phyloP scores from a whole-genome alignment of 2,113 vertebrate species.

The Willisornis vidua region DNA sequence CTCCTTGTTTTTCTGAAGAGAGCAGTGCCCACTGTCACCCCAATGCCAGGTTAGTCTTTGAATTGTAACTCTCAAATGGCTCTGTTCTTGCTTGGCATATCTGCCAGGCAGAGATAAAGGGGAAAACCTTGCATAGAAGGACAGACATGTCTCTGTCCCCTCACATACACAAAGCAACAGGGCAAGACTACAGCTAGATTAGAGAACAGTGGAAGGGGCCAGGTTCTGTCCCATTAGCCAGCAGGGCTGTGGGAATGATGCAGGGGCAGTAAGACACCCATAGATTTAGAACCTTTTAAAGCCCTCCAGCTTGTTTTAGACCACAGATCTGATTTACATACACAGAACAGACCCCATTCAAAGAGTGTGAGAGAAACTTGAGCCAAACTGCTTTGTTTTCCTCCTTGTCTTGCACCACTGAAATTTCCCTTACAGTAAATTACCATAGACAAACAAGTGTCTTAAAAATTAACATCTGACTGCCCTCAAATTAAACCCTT shows the following conservation, averaged over 20 bases:
- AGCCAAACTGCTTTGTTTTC: slow-evolving; percentile 30
- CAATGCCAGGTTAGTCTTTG: background rate
- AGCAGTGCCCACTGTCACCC: background rate
- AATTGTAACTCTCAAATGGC: background rate
- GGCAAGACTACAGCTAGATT: background rate
- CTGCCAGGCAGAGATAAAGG: background rate
- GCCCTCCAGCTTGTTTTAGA: background rate
- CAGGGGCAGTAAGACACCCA: background rate
- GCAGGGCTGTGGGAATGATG: slow-evolving; percentile 1
- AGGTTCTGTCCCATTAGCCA: background rate
- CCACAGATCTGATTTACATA: background rate
- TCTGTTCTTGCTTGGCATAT: background rate
- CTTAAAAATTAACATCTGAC: slow-evolving; percentile 35
- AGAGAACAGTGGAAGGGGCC: background rate
- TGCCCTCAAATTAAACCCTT: slow-evolving; percentile 19
- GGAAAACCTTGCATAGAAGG: background rate
- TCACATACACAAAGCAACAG: background rate
- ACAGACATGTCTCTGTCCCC: background rate
- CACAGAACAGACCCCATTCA: background rate
- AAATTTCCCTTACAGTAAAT: slow-evolving; percentile 24
- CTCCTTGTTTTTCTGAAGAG: background rate
- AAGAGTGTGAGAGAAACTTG: background rate
- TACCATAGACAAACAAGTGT: background rate
- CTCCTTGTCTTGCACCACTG: background rate
- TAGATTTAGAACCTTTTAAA: background rate